phyloP scores from a whole-genome alignment of 2,113 vertebrate species.

The Ibidorhyncha struthersii region DNA sequence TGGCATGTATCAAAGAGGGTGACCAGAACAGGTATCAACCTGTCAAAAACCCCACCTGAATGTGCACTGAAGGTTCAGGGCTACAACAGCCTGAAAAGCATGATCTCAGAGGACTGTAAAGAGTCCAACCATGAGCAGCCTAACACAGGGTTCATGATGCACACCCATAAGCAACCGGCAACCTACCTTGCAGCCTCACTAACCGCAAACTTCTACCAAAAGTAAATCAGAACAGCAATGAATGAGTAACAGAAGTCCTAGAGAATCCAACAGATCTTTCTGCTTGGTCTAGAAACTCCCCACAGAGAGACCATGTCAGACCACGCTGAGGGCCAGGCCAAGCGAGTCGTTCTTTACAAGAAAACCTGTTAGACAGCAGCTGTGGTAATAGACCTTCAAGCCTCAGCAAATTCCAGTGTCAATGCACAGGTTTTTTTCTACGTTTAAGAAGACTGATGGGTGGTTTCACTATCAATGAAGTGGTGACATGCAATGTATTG shows the following conservation, averaged over 20 bases:
- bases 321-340: background rate
- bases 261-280: background rate
- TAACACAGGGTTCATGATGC: background rate
- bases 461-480: background rate
- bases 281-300: background rate
- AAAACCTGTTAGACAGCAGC: background rate
- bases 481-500: background rate
- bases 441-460: background rate
- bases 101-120: background rate
- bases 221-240: background rate
- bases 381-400: background rate
- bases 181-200: background rate
- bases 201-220: background rate
- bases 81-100: background rate
- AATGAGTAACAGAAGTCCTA: background rate
- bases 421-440: background rate
- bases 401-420: background rate
- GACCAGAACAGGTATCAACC: background rate
- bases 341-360: background rate
- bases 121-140: background rate
- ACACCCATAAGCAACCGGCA: background rate
- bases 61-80: background rate
- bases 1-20: fast-evolving
- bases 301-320: background rate
- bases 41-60: background rate